Evolutionary conservation across 2,797 vertebrate genomes (phyloP).

Genomic region (Perdix hodgsoniae): DNA sequence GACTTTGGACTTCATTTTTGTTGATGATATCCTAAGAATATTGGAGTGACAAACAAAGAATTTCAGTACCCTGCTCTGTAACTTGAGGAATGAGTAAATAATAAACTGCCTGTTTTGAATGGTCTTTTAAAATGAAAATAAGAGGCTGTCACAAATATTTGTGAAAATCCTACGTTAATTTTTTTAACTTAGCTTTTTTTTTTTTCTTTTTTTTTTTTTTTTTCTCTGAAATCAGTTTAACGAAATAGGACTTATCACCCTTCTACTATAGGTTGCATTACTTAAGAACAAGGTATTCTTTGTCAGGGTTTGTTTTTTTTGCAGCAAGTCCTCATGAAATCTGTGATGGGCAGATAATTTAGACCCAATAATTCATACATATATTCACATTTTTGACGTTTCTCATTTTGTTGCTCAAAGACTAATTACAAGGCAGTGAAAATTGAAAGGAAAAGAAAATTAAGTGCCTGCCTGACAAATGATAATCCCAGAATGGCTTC

Average conservation of each 20-base stretch:
- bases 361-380: conserved; percentile 18
- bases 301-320: not conserved
- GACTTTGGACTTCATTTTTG: conserved; percentile 12
- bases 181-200: not conserved
- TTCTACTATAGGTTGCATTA: not conserved
- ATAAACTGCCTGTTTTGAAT: not conserved
- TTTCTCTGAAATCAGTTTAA: not conserved
- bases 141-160: not conserved
- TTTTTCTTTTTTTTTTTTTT: not conserved
- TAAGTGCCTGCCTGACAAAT: not conserved
- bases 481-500: not conserved
- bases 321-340: not conserved
- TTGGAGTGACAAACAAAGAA: conserved; percentile 12
- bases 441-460: not conserved
- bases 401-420: not conserved
- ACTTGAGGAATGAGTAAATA: conserved; percentile 5
- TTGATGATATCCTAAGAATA: not conserved
- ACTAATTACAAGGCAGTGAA: not conserved
- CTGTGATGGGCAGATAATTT: not conserved
- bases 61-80: not conserved
- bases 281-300: conserved; percentile 16
- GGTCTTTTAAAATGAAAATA: conserved; percentile 40
- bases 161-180: conserved; percentile 19
- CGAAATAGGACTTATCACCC: not conserved
- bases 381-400: conserved; percentile 7